Evolutionary conservation across 2,797 vertebrate genomes (phyloP).

Genomic region (Pteronotus mesoamericanus): DNA sequence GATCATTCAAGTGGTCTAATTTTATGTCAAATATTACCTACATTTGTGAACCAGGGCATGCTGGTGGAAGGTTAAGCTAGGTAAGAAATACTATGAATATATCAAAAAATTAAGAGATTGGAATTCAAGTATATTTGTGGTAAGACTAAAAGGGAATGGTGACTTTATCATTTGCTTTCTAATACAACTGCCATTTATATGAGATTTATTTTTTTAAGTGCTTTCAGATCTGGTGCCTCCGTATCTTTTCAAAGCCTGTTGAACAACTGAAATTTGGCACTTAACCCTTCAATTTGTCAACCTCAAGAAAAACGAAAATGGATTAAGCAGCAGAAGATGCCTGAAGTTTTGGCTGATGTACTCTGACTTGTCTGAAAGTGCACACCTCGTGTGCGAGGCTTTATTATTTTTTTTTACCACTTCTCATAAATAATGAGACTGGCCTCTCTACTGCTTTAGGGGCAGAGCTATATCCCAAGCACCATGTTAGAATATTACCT

Average conservation of each 20-base stretch:
- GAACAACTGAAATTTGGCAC: constrained; percentile 9
- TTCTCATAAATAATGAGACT: constrained; percentile 38
- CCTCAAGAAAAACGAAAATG: constrained; percentile 24
- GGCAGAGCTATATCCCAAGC: not conserved
- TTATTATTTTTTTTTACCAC: constrained; percentile 25
- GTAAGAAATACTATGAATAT: not conserved
- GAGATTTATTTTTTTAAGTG: not conserved
- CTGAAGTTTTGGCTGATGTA: constrained; percentile 34
- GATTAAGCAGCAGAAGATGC: constrained; percentile 40
- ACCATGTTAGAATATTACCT: constrained; percentile 21
- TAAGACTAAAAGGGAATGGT: not conserved
- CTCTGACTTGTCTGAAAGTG: constrained; percentile 31
- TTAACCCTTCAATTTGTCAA: constrained; percentile 46
- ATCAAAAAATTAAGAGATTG: not conserved
- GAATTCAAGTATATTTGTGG: not conserved
- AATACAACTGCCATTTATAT: not conserved
- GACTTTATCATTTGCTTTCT: not conserved
- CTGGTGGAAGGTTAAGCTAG: not conserved
- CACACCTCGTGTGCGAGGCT: not conserved
- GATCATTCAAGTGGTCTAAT: not conserved
- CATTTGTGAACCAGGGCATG: not conserved
- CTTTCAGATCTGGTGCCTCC: constrained; percentile 11
- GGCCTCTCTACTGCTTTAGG: constrained; percentile 30
- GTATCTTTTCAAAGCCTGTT: constrained; percentile 16
- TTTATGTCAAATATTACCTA: not conserved